Conservation (phyloP, 2,797 vertebrate genomes). For the Graptemys geographica region DNA sequence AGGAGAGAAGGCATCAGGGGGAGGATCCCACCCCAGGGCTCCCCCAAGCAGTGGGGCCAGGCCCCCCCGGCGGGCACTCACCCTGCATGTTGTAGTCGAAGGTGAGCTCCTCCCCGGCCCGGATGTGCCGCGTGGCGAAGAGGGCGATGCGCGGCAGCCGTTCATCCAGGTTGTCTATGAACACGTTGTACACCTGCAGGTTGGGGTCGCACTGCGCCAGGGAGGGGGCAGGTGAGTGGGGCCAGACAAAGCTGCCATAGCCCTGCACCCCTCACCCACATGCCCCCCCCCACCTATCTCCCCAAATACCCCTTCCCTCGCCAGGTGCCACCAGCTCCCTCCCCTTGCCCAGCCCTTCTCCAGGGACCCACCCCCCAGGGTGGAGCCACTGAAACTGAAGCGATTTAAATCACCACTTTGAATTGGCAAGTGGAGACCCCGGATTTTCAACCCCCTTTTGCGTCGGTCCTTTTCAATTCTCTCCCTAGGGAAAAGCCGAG, state of each 20-base stretch:
- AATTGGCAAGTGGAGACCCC: no score
- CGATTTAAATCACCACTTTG: no score
- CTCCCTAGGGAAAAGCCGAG: no score
- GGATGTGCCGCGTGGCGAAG: constrained; percentile 89
- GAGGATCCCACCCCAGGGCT: neutral
- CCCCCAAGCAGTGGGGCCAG: neutral
- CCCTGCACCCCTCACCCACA: constrained; percentile 51
- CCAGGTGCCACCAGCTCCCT: no score
- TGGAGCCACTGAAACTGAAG: no score
- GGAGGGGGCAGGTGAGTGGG: rapidly evolving
- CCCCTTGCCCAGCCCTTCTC: neutral
- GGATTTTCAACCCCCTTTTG: no score
- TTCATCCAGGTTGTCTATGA: constrained; percentile 94
- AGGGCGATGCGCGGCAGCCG: constrained; percentile 91
- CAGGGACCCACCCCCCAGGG: neutral
- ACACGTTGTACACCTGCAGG: constrained; percentile 95
- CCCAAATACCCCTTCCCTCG: neutral
- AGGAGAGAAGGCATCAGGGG: neutral
- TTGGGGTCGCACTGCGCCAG: constrained; percentile 90
- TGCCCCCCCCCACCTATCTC: neutral
- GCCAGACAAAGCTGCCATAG: neutral
- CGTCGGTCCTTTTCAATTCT: no score
- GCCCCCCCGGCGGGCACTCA: constrained; percentile 27
- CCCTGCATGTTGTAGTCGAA: constrained; percentile 97
- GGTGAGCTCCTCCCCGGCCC: constrained; percentile 92